phyloP scores from a whole-genome alignment of 1,140 invertebrate genomes.

The Eurytemora carolleeae region DNA sequence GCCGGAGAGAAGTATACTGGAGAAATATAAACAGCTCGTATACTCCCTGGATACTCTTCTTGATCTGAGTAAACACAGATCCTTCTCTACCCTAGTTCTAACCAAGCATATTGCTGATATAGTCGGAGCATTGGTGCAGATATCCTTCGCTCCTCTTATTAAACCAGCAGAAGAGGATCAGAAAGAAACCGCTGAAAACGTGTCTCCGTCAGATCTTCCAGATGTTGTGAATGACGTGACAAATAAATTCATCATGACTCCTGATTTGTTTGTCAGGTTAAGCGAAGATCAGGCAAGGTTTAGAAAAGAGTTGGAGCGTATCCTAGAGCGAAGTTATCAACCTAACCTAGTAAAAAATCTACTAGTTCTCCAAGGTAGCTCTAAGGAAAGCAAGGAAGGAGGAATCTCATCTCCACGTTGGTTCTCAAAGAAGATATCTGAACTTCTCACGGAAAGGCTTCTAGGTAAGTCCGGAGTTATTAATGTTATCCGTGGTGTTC shows the following conservation, averaged over 20 bases:
- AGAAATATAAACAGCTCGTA: not conserved
- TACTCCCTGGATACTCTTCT: not conserved
- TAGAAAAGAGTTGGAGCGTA: not conserved
- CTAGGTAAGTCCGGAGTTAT: not conserved
- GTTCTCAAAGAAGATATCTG: conserved; percentile 3
- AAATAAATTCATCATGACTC: conserved; percentile 7
- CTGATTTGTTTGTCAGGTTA: not conserved
- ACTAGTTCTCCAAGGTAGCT: not conserved
- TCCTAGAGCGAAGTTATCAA: conserved; percentile 7
- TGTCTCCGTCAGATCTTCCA: too few species aligned
- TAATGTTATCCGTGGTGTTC: conserved; percentile 10
- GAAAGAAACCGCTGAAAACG: too few species aligned
- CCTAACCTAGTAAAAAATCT: conserved; percentile 7
- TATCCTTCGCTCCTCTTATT: conserved; percentile 1
- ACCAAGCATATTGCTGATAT: conserved; percentile 14
- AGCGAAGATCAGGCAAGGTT: not conserved
- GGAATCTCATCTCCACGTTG: not conserved
- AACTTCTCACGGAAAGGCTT: not conserved
- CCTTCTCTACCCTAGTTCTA: not conserved
- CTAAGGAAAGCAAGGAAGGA: conserved; percentile 1
- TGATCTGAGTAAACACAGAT: not conserved
- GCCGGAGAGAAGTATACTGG: not conserved
- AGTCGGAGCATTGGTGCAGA: conserved; percentile 9
- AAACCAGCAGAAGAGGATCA: not conserved
- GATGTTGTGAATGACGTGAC: too few species aligned